Evolutionary conservation across 2,797 vertebrate species (phyloP).

Genomic region (Urophycis tenuis): DNA sequence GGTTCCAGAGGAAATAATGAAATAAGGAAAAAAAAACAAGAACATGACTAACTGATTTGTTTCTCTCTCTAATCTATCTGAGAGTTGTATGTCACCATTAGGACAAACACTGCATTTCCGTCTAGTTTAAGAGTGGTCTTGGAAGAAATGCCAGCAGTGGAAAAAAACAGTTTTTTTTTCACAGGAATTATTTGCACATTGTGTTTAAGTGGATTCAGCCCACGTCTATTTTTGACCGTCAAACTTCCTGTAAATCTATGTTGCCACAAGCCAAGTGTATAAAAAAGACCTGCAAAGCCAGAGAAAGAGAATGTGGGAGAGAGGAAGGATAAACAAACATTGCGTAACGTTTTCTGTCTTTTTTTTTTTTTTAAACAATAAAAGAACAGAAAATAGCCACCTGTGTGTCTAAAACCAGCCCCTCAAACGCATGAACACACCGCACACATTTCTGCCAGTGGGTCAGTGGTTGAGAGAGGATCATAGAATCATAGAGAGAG

Average conservation of each 20-base stretch:
- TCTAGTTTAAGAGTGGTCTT: background rate
- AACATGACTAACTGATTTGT: background rate
- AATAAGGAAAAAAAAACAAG: no score
- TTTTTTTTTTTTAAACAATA: constrained; percentile 29
- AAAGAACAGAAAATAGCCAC: constrained; percentile 68
- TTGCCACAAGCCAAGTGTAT: constrained; percentile 36
- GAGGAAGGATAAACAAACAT: constrained; percentile 40
- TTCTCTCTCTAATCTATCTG: background rate
- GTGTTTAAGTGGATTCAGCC: constrained; percentile 1
- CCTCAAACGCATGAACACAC: constrained; percentile 62
- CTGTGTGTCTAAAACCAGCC: constrained; percentile 67
- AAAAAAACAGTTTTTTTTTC: background rate
- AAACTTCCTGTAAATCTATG: constrained; percentile 36
- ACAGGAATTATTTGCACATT: background rate
- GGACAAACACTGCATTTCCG: background rate
- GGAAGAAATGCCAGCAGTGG: background rate
- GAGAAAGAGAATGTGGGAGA: constrained; percentile 13
- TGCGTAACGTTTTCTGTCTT: constrained; percentile 48
- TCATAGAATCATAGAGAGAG: constrained; percentile 33
- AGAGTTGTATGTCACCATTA: background rate
- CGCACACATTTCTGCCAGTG: constrained; percentile 70
- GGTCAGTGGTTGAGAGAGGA: constrained; percentile 72
- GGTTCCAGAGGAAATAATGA: no score
- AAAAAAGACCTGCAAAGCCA: constrained; percentile 45
- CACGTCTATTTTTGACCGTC: constrained; percentile 29